Evolutionary conservation across 2,113 vertebrate species (phyloP), one percentile per base, ranked within the genome.

Genomic region (Brevimyrus niger): DNA sequence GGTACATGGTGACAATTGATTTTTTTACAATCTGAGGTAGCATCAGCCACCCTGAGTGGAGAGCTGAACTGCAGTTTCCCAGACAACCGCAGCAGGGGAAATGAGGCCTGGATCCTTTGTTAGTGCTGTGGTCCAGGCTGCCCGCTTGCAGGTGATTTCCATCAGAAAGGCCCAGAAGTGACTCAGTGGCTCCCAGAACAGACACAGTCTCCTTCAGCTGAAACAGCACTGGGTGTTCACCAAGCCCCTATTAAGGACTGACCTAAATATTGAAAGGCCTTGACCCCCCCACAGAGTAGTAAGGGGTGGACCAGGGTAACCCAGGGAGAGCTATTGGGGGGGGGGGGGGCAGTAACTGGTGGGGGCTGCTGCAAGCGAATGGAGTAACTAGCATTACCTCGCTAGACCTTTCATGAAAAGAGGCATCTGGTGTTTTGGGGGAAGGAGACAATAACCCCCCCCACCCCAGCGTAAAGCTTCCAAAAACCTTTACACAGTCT

Each of bases 351-450:
- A 11, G 38, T 80, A 44, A 44, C 88, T 47, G 82, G 58, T 11
- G 21, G 53, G 65, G 83, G 58, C 89, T 35, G 44, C 23, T 31
- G 42, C 90, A 27, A 69, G 65, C 51, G 42, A 58, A 38, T 21
- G 53, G 80, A 82, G 89, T 87, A 90, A 89, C 87, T 90, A 38
- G 90, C 90, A 90, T 51, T 31, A 44, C 90, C 73, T 86, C 76
- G 44, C 90, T 53, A 46, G 88, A n/a, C 83, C 89, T 91, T 90
- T 91, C 90, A 90, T 89, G 87, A 65, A 65, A 89, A 46, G 84
- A 76, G 85, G 82, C 90, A 89, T 91, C 89, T 90, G 90, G 88
- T 90, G 89, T 89, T 88, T 53, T 90, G 82, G 90, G 87, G 69
- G 69, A 87, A 19, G 48, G 85, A 73, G 88, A 88, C 73, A 42